A percentile compares a stretch with the other conserved stretches of the same genome.
Evolutionary conservation across 2,888 invertebrate species (phyloP).

Genomic region (Punctoribates punctum): DNA sequence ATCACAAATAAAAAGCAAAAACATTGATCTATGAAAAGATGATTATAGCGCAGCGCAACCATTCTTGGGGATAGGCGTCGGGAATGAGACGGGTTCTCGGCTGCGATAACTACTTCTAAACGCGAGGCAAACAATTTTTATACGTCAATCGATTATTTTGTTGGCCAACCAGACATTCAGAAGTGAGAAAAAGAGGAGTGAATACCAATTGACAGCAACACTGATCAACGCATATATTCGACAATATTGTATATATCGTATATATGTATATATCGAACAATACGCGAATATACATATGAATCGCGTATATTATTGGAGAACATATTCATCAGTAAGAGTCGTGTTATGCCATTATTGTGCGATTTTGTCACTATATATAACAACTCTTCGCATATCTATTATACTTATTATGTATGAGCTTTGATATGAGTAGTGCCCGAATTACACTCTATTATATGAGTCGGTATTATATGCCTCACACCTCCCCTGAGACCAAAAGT

Average conservation of each 20-base stretch:
- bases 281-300: neutral
- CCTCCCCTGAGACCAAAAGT: constrained; percentile 28
- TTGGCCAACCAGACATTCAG: constrained; percentile 4
- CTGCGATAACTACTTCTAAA: neutral
- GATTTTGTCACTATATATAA: neutral
- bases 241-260: neutral
- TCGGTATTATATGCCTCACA: constrained; percentile 17
- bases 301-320: neutral
- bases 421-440: neutral
- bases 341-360: no score
- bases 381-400: neutral
- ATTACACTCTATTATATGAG: constrained; percentile 26
- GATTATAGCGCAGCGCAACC: constrained; percentile 22
- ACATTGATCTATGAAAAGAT: neutral
- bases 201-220: neutral
- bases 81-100: neutral
- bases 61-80: neutral
- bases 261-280: neutral
- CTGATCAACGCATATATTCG: no score
- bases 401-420: neutral
- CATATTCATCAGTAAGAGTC: no score
- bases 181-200: constrained; percentile 36
- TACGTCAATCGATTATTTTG: constrained; percentile 37
- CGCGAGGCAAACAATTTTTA: constrained; percentile 3
- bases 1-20: neutral